Percentiles rank a stretch among this genome's conserved stretches.
Evolutionary conservation across 2,113 vertebrate species (phyloP).

Genomic region (Lepisosteus osseus): DNA sequence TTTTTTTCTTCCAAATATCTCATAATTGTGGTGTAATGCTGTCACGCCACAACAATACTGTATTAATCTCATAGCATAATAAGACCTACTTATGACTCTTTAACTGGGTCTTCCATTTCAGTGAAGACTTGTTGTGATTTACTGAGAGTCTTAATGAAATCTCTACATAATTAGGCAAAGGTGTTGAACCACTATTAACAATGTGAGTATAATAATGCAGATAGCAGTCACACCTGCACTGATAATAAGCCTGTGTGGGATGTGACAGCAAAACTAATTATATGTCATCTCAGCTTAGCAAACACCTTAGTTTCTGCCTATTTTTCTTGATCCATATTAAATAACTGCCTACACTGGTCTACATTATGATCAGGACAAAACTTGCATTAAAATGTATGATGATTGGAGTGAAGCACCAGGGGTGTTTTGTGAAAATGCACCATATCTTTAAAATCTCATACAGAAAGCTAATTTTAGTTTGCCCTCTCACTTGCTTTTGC

Average conservation of each 20-base stretch:
- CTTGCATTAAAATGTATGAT: conserved; percentile 21
- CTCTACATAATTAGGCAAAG: conserved; percentile 24
- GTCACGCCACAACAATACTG: not conserved
- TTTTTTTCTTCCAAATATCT: not conserved
- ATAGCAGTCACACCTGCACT: conserved; percentile 23
- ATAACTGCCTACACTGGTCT: conserved; percentile 23
- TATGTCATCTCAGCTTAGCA: conserved; percentile 23
- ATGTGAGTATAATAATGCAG: conserved; percentile 22
- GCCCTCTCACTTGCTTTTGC: not conserved
- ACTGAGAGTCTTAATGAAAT: conserved; percentile 14
- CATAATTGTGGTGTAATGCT: not conserved
- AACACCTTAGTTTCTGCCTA: conserved; percentile 23
- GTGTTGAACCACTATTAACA: conserved; percentile 22
- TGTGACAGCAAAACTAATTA: conserved; percentile 25
- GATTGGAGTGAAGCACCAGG: not conserved
- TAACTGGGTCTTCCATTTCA: conserved; percentile 8
- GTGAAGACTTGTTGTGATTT: conserved; percentile 3
- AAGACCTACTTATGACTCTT: not conserved
- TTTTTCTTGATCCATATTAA: conserved; percentile 32
- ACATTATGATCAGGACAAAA: conserved; percentile 30
- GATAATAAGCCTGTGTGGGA: conserved; percentile 20
- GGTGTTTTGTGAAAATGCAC: not conserved
- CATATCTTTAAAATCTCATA: not conserved
- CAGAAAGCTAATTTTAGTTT: not conserved
- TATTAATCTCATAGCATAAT: not conserved